phyloP scores from a whole-genome alignment of 2,797 vertebrate species.

The Orientallactaga sibirica region DNA sequence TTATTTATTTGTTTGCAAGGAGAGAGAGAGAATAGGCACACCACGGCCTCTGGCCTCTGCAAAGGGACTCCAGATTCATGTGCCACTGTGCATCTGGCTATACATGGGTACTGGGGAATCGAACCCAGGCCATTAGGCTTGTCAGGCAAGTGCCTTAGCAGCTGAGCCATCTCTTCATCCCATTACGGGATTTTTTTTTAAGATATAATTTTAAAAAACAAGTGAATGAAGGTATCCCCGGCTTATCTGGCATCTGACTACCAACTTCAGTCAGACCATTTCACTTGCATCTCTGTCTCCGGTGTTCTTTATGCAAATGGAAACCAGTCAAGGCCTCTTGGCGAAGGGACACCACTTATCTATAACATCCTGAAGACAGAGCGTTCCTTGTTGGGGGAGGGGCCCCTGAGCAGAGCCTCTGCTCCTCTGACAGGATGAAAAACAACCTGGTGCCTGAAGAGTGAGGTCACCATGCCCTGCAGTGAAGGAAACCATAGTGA shows the following conservation, averaged over 20 bases:
- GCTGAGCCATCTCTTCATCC: no score
- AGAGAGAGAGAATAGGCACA: no score
- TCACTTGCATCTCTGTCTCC: background rate
- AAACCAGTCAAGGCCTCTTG: background rate
- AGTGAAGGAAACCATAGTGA: background rate
- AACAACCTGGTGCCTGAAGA: no score
- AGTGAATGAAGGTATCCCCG: background rate
- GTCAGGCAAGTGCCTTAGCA: no score
- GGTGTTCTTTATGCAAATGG: background rate
- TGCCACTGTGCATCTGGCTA: no score
- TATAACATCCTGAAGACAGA: background rate
- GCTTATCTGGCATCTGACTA: background rate
- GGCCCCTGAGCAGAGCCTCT: no score
- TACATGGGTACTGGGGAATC: no score
- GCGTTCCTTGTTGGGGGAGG: background rate
- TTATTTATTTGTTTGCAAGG: no score
- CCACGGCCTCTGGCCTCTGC: no score
- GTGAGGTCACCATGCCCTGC: background rate
- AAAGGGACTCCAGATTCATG: no score
- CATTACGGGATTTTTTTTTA: background rate
- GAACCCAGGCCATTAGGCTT: no score
- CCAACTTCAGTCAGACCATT: background rate
- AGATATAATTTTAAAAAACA: background rate
- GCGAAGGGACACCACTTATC: rapidly evolving
- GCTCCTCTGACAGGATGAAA: background rate